phyloP scores from a whole-genome alignment of 1,140 invertebrate species.

The Bombyx mori region ASM3026992v2 NC_085133.1:5107501-5108000 shows the following conservation, averaged over 20 bases:
- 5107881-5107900: constrained; percentile 51
- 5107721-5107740: constrained; percentile 70
- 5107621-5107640: constrained; percentile 49
- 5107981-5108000: constrained; percentile 57
- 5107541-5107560: constrained; percentile 59
- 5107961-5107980: constrained; percentile 66
- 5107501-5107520: constrained; percentile 74
- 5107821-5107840: constrained; percentile 51
- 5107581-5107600: constrained; percentile 5
- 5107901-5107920: constrained; percentile 46
- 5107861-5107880: constrained; percentile 56
- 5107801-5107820: constrained; percentile 54
- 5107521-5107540: constrained; percentile 58
- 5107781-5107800: constrained; percentile 39
- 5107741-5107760: constrained; percentile 71
- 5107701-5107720: constrained; percentile 69
- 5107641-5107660: constrained; percentile 49
- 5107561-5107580: constrained; percentile 6
- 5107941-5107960: constrained; percentile 41
- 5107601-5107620: constrained; percentile 20
- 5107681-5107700: constrained; percentile 66
- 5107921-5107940: constrained; percentile 43
- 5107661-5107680: constrained; percentile 56
- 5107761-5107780: constrained; percentile 56
- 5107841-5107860: constrained; percentile 54